Conservation (phyloP, 2,888 invertebrate species). For the Xestia sexstrigata region DNA sequence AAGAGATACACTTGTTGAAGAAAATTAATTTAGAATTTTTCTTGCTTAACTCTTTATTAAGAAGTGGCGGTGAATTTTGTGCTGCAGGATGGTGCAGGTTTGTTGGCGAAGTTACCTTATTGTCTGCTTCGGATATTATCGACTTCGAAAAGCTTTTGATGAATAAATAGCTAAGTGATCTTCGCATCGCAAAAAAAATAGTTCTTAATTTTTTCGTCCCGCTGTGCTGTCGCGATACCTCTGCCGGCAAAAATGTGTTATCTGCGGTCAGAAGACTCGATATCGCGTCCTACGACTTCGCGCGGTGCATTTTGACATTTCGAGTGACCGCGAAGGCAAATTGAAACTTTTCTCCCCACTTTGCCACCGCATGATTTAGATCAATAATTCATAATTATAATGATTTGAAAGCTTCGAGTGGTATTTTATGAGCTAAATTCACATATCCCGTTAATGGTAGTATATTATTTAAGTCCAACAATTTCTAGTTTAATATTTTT, state of each 20-base stretch:
- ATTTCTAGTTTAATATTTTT: background rate
- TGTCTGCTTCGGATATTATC: background rate
- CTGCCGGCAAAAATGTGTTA: too few species aligned
- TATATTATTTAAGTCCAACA: background rate
- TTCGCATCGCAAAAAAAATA: background rate
- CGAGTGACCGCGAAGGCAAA: too few species aligned
- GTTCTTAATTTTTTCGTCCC: background rate
- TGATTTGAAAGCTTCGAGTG: background rate
- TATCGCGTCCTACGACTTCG: too few species aligned
- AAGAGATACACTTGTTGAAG: conserved; percentile 33
- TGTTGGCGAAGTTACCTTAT: background rate
- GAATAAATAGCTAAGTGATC: background rate
- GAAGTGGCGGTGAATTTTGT: background rate
- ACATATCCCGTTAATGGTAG: background rate
- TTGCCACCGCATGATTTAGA: background rate
- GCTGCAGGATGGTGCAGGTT: conserved; percentile 4
- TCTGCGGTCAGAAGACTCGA: too few species aligned
- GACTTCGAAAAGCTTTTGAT: background rate
- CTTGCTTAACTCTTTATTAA: conserved; percentile 2
- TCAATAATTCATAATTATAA: background rate
- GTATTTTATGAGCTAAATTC: background rate
- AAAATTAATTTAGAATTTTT: conserved; percentile 52
- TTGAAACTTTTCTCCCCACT: too few species aligned
- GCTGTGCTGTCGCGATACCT: too few species aligned
- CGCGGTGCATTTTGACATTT: too few species aligned